Evolutionary conservation across 2,797 vertebrate genomes (phyloP), one percentile per base, ranked within the genome.

Genomic region (Ptychadena robeensis): DNA sequence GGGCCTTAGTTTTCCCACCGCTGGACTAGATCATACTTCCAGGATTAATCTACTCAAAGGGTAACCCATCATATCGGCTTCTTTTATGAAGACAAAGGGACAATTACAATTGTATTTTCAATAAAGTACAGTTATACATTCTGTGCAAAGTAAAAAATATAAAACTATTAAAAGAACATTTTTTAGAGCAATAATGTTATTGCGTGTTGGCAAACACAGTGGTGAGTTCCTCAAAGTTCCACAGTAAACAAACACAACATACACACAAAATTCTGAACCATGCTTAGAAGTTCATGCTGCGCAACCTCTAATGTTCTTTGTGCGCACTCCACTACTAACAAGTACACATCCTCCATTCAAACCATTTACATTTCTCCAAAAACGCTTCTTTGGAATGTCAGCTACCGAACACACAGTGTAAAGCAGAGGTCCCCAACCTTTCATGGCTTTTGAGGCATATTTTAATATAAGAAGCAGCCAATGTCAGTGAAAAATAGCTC

Each of bases 91-190:
- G 44, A 15, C 18, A 44, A 14, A 53, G 18, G 18, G 44, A 22
- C 18, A 53, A 6, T 22, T 53, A 53, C 44, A 53, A 8, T 9
- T 38, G 37, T 38, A 38, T 38, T 53, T 53, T n/a, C 22, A 44
- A 14, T 4, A 53, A 53, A 53, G 18, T 7, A 53, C 44, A 53
- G 44, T 53, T 22, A 53, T 22, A 53, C 44, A 22, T 53, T 22
- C 74, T 80, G 78, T 85, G 83, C 83, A 80, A 81, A 53, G 53
- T 65, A 78, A 76, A 76, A n/a, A 30, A 28, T 74, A 64, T 57
- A 40, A 44, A 74, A 61, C 15, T 61, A 37, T 57, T 44, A n/a
- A 35, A 28, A 71, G 4, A n/a, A n/a, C n/a, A n/a, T n/a, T 32
- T 67, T 63, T 65, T 73, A 48, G 18, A 48, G 57, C 38, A 28